These are phyloP conservation scores for Emesis furor DNA, from an alignment of 2,888 invertebrate species.

Conservation along the genomic window DNA sequence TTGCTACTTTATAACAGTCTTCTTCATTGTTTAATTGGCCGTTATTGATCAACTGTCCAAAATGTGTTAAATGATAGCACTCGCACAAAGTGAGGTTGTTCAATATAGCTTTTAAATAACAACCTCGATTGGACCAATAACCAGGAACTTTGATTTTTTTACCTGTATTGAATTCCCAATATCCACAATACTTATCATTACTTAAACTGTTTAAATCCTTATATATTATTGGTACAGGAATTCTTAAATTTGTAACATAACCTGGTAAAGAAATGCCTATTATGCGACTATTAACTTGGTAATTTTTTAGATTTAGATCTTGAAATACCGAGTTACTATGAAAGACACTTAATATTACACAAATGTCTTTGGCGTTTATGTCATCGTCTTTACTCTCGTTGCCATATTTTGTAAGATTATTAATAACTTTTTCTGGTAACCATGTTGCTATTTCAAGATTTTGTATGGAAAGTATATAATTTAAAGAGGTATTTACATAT, in stretches of 20 bases:
- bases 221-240: slow-evolving; percentile 91
- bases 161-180: slow-evolving; percentile 90
- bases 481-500: slow-evolving; percentile 86
- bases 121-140: slow-evolving; percentile 92
- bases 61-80: slow-evolving; percentile 93
- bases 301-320: slow-evolving; percentile 81
- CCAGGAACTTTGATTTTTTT: slow-evolving; percentile 79
- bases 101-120: slow-evolving; percentile 82
- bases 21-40: slow-evolving; percentile 67
- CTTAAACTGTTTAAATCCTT: slow-evolving; percentile 77
- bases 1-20: slow-evolving; percentile 65
- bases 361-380: slow-evolving; percentile 76
- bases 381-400: slow-evolving; percentile 74
- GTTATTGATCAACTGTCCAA: slow-evolving; percentile 91
- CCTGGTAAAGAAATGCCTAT: slow-evolving; percentile 93
- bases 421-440: slow-evolving; percentile 86
- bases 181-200: slow-evolving; percentile 87
- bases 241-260: slow-evolving; percentile 89
- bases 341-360: slow-evolving; percentile 90
- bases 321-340: slow-evolving; percentile 91
- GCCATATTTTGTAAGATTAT: slow-evolving; percentile 80
- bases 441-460: slow-evolving; percentile 91
- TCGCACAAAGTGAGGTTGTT: slow-evolving; percentile 84
- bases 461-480: slow-evolving; percentile 86
- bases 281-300: slow-evolving; percentile 88